Percentiles rank a stretch among this genome's conserved stretches.
phyloP scores from a whole-genome alignment of 2,888 invertebrate genomes.

The Gymnocheta viridis region DNA sequence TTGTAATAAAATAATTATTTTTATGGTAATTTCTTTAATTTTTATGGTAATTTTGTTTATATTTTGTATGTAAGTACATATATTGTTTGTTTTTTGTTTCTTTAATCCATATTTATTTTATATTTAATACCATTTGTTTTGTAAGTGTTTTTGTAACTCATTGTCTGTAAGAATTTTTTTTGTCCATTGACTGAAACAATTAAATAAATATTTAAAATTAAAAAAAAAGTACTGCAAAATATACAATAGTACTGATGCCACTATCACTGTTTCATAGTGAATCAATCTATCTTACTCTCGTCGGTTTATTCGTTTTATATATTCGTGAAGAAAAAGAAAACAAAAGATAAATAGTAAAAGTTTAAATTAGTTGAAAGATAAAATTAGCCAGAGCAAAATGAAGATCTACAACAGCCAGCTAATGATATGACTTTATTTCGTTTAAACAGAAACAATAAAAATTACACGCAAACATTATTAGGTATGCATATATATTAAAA shows the following conservation, averaged over 20 bases:
- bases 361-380: constrained; percentile 19
- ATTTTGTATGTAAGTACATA: too few species aligned
- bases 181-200: too few species aligned
- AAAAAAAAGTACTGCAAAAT: too few species aligned
- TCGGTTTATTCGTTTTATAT: not conserved
- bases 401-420: constrained; percentile 18
- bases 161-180: too few species aligned
- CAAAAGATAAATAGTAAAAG: constrained; percentile 4
- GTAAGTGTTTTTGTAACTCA: too few species aligned
- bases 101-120: too few species aligned
- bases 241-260: too few species aligned
- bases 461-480: constrained; percentile 36
- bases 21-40: too few species aligned
- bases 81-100: too few species aligned
- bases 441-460: constrained; percentile 19
- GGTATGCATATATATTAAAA: not conserved
- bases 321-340: constrained; percentile 5
- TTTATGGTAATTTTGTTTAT: too few species aligned
- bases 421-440: constrained; percentile 11
- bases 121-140: too few species aligned
- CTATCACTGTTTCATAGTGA: constrained; percentile 12
- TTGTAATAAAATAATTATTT: too few species aligned
- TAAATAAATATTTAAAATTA: not conserved
- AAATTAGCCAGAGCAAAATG: constrained; percentile 1
- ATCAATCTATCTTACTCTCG: not conserved